Evolutionary conservation across 1,140 invertebrate species (phyloP).

Genomic region (Macrobrachium rosenbergii): DNA sequence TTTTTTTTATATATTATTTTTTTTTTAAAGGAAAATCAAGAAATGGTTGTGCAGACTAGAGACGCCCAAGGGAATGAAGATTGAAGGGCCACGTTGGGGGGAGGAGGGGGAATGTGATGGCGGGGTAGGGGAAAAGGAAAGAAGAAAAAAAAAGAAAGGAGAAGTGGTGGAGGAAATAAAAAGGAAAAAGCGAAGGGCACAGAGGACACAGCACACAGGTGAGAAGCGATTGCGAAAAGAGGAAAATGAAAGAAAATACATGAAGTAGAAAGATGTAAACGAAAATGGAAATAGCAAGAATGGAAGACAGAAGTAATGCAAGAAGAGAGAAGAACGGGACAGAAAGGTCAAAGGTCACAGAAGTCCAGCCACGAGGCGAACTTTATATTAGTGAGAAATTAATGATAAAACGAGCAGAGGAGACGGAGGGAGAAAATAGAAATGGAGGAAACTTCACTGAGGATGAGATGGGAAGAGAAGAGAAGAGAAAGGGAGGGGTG

Average conservation of each 20-base stretch:
- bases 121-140: neutral
- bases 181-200: neutral
- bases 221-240: neutral
- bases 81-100: constrained; percentile 13
- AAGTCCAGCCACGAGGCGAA: too few species aligned
- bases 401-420: neutral
- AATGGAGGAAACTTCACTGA: neutral
- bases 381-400: too few species aligned
- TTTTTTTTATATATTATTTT: neutral
- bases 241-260: neutral
- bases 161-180: neutral
- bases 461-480: neutral
- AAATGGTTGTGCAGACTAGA: constrained; percentile 39
- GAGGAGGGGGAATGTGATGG: neutral
- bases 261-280: neutral
- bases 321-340: too few species aligned
- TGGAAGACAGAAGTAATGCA: too few species aligned
- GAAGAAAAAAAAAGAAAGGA: too few species aligned
- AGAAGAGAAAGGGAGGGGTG: neutral
- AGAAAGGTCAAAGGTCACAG: too few species aligned
- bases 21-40: neutral
- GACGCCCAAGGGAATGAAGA: constrained; percentile 44
- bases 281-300: too few species aligned
- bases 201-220: neutral
- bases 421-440: neutral